Base-by-base conservation (phyloP, 2,888 invertebrate genomes). In the Drosophila neutralis region DNA sequence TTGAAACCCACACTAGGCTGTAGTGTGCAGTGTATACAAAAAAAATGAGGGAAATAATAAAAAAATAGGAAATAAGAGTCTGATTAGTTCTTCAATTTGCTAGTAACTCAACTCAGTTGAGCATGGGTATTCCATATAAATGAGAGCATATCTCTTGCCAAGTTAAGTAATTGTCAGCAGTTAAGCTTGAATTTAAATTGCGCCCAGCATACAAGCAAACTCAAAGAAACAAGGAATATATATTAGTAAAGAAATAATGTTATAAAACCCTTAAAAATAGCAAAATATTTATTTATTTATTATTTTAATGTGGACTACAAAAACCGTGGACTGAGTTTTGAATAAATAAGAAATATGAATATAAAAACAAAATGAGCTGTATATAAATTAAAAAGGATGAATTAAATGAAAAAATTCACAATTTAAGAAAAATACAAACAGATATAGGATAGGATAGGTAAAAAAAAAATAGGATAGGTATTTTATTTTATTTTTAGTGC, bases 1-100 rank as follows among this genome's bases (percentile, higher is more conserved):
- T 52, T 57, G 69, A 56, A 40, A 40, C 69, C 24, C 27, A 29
- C 7, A 49, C 66, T 36, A 38, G 48, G 48, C 49, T 31, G n/a
- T 24, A 54, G 35, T 29, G 38, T 31, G 31, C n/a, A 67, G 42
- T 29, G 29, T n/a, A 24, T 40, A 21, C 11, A 21, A 35, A 35
- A 21, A 4, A 33, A 33, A 11, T 11, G 33, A 33, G 11, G 33
- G 11, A 33, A 33, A 33, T 33, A 33, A 33, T 33, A 33, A 6
- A 18, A 24, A 24, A 33, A 54, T 27, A 0, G 7, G 15, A n/a
- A 54, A 62, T 15, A n/a, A 18, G n/a, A 38, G 24, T 61, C 48
- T 33, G 56, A 69, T 67, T 68, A 38, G 67, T 27, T 27, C 36
- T 27, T 36, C 5, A 51, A 40, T 21, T 52, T 35, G 11, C 35